These are phyloP conservation scores for Melanophora roralis DNA, from an alignment of 2,888 invertebrate species.

Conservation along the genomic window DNA sequence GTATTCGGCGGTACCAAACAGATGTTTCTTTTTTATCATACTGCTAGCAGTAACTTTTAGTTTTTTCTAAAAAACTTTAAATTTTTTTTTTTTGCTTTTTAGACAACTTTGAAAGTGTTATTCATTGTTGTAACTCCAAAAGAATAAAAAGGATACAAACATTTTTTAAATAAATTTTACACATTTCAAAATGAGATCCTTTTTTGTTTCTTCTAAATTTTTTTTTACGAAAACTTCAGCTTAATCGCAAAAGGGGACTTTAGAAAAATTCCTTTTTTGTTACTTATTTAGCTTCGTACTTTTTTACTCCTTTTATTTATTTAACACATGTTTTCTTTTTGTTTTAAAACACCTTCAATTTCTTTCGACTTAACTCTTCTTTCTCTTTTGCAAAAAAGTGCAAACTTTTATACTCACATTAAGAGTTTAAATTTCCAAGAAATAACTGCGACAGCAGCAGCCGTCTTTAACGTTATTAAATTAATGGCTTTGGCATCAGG, in stretches of 20 bases:
- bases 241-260: constrained; percentile 20
- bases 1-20: too few species aligned
- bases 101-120: constrained; percentile 13
- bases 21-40: too few species aligned
- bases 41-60: too few species aligned
- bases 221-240: not conserved
- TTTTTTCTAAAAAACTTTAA: too few species aligned
- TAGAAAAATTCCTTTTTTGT: constrained; percentile 28
- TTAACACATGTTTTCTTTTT: constrained; percentile 45
- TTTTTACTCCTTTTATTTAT: constrained; percentile 18
- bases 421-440: constrained; percentile 41
- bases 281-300: constrained; percentile 11
- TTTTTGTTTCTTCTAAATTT: not conserved
- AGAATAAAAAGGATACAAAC: constrained; percentile 14
- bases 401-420: constrained; percentile 10
- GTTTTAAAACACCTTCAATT: not conserved
- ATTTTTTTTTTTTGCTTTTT: constrained; percentile 12
- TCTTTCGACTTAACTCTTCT: not conserved
- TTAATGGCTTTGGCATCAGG: constrained; percentile 51
- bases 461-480: constrained; percentile 38
- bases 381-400: not conserved
- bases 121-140: constrained; percentile 18
- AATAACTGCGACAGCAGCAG: constrained; percentile 10
- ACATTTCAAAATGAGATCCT: constrained; percentile 1
- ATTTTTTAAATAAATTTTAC: constrained; percentile 39